Evolutionary conservation across 2,113 vertebrate species (phyloP).

Genomic region (Oceanodroma tethys): DNA sequence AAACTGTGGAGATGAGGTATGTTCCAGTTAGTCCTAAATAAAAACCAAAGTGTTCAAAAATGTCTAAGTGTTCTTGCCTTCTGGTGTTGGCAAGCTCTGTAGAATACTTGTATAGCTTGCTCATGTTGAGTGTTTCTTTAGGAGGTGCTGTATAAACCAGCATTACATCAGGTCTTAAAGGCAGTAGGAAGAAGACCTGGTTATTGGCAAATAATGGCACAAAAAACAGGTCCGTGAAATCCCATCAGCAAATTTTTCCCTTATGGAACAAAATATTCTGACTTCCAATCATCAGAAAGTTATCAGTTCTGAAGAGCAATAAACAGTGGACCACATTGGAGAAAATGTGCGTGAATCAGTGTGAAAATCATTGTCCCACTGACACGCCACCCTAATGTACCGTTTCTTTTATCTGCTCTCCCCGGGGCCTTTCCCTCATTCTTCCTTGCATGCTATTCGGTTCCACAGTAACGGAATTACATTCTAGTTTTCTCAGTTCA

Average conservation of each 20-base stretch:
- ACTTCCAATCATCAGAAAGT: neutral
- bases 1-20: neutral
- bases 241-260: neutral
- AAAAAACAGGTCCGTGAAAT: neutral
- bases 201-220: neutral
- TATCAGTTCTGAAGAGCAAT: neutral
- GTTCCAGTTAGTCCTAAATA: neutral
- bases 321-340: neutral
- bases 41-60: conserved; percentile 5
- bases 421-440: neutral
- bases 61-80: neutral
- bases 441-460: neutral
- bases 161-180: neutral
- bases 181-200: neutral
- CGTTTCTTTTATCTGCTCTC: neutral
- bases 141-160: neutral
- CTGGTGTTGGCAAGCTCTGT: neutral
- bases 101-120: neutral
- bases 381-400: neutral
- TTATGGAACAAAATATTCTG: neutral
- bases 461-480: neutral
- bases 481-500: neutral
- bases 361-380: neutral
- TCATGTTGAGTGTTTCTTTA: neutral
- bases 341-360: neutral